These are phyloP conservation scores for Drosophila rufa DNA, from an alignment of 1,140 invertebrate species.

Conservation along the genomic window DNA sequence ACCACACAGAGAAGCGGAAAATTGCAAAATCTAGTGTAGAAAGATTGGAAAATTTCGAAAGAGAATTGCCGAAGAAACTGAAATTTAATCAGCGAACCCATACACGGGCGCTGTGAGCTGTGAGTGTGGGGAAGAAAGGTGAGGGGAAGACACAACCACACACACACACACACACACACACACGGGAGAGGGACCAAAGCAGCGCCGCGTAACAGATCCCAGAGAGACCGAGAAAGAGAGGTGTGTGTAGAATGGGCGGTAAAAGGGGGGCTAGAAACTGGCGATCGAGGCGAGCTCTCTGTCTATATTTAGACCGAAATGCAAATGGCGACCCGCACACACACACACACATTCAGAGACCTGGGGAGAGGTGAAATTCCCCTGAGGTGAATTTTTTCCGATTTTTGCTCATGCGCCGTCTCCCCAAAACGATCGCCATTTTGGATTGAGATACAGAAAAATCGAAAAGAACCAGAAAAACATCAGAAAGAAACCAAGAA, in stretches of 20 bases:
- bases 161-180: not conserved
- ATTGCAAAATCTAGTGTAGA: conserved; percentile 54
- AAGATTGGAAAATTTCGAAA: conserved; percentile 61
- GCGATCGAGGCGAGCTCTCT: conserved; percentile 58
- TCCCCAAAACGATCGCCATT: conserved; percentile 34
- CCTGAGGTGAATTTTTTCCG: conserved; percentile 31
- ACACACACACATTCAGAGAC: not conserved
- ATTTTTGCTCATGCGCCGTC: conserved; percentile 48
- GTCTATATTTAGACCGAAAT: conserved; percentile 78
- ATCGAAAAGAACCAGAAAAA: not conserved
- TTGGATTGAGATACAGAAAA: conserved; percentile 36
- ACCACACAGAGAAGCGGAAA: not conserved
- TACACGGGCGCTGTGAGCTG: conserved; percentile 17
- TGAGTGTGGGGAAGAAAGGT: conserved; percentile 38
- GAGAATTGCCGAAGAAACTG: conserved; percentile 56
- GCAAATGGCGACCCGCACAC: conserved; percentile 64
- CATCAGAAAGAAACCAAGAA: not conserved
- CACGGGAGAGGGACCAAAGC: conserved; percentile 57
- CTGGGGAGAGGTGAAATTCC: conserved; percentile 16
- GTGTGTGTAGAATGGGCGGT: conserved; percentile 6
- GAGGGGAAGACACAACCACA: conserved; percentile 46
- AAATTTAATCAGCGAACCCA: conserved; percentile 76
- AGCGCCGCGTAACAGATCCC: conserved; percentile 44
- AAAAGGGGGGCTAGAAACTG: conserved; percentile 15
- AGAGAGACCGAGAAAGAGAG: conserved; percentile 4